Base-by-base conservation (phyloP, 2,797 vertebrate genomes). In the Centroberyx gerrardi region DNA sequence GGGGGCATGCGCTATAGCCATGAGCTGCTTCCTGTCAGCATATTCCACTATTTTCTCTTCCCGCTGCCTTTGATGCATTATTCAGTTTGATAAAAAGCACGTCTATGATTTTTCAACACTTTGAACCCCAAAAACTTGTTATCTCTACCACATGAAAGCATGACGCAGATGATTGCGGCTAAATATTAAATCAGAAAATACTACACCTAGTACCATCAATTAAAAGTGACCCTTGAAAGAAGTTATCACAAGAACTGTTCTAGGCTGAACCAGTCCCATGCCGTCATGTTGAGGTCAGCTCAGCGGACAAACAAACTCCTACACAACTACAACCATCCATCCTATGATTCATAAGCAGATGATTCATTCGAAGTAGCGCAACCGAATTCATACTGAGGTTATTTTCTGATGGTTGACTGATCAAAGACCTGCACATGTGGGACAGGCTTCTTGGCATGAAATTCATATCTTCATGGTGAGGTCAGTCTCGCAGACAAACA, bases 331-430 rank as follows among this genome's bases (percentile, higher is more conserved):
- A 83, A 62, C 63, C 7, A 0, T 68, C 74, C 53, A 54, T 72
- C 51, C 64, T 3, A 29, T 82, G 74, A 84, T 82, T 83, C 72
- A 85, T 18, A n/a, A 62, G 28, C 51, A 66, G 8, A 13, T 9
- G 33, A 82, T 68, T 75, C 60, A 72, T 52, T 78, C 63, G 54
- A 55, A 80, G 66, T 22, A 28, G 40, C 0, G 10, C 33, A 40
- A 62, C 68, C 48, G 28, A 53, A 81, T 72, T 59, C 4, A 15
- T 51, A 48, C 18, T 38, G 59, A 80, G 76, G 51, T 69, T 60
- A 64, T 86, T 81, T 81, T 89, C 74, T 79, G 74, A 84, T 83
- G 81, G 84, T 83, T 74, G 68, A 66, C 52, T 80, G 84, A 86
- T 83, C 81, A 86, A 83, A 87, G 81, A 78, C 76, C 7, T 73